These are phyloP conservation scores for Carduelis carduelis DNA, from an alignment of 2,797 vertebrate genomes.

Conservation along the genomic window DNA sequence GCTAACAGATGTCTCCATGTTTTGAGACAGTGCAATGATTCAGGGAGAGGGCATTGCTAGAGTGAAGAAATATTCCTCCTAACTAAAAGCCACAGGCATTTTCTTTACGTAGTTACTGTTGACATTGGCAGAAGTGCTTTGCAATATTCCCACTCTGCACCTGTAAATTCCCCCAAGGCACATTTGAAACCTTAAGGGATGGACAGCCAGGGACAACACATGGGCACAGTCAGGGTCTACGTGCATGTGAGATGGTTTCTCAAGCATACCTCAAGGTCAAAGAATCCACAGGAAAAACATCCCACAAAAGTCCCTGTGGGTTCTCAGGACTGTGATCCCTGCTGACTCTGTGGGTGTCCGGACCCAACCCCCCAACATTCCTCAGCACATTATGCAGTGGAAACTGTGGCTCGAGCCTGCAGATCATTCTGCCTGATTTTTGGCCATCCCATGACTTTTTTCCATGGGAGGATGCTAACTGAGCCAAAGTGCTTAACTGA, in stretches of 20 bases:
- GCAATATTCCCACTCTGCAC: slow-evolving; percentile 2
- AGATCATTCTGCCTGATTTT: slow-evolving; percentile 55
- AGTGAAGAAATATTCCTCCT: not conserved
- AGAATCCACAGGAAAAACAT: not conserved
- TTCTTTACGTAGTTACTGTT: slow-evolving; percentile 3
- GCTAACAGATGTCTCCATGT: not conserved
- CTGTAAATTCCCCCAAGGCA: slow-evolving; percentile 1
- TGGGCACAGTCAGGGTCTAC: not conserved
- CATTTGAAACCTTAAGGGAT: not conserved
- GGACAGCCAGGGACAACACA: not conserved
- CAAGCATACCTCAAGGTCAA: not conserved
- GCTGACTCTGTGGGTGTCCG: slow-evolving; percentile 38
- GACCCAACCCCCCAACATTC: slow-evolving; percentile 41
- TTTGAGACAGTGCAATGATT: not conserved
- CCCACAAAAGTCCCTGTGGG: not conserved
- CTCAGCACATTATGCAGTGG: slow-evolving; percentile 57
- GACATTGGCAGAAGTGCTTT: not conserved
- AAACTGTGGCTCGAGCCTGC: slow-evolving; percentile 37
- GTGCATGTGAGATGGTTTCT: not conserved
- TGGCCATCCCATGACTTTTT: slow-evolving; percentile 54
- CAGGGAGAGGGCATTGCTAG: not conserved
- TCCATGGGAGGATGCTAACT: slow-evolving; percentile 56
- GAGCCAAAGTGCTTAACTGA: slow-evolving; percentile 53
- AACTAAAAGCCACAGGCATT: slow-evolving; percentile 41
- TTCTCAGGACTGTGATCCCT: fast-evolving